Percentiles rank a stretch among this genome's conserved stretches.
Conservation (phyloP, 2,113 vertebrate species). For the Amblyornis subalaris region DNA sequence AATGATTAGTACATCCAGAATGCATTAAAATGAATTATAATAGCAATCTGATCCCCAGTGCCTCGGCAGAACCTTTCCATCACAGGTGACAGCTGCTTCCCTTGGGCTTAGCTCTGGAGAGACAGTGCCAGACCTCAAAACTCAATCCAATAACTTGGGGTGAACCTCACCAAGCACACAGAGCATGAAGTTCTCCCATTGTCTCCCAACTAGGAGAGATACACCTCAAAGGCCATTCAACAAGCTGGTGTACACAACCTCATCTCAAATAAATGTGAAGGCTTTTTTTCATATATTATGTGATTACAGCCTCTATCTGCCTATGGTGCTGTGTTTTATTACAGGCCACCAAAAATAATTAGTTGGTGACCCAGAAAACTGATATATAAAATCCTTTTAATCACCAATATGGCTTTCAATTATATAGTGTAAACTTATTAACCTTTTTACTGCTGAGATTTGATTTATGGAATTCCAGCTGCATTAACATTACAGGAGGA, state of each 20-base stretch:
- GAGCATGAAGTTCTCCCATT: background rate
- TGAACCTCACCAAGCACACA: background rate
- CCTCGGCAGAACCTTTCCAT: conserved; percentile 23
- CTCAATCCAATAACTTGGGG: conserved; percentile 10
- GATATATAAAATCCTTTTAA: conserved; percentile 80
- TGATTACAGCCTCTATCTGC: conserved; percentile 60
- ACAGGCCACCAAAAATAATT: conserved; percentile 78
- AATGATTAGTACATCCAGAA: conserved; percentile 51
- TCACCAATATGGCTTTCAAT: conserved; percentile 82
- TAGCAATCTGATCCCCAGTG: conserved; percentile 30
- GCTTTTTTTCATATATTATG: conserved; percentile 47
- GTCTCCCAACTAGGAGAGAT: background rate
- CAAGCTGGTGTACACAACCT: background rate
- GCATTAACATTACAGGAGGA: conserved; percentile 63
- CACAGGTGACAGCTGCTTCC: conserved; percentile 44
- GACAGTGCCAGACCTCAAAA: conserved; percentile 8
- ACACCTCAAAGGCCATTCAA: conserved; percentile 1
- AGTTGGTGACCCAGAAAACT: conserved; percentile 78
- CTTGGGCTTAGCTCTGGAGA: conserved; percentile 11
- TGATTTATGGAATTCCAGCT: conserved; percentile 75
- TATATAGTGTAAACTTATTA: conserved; percentile 79
- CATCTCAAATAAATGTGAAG: conserved; percentile 13
- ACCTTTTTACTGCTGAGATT: conserved; percentile 79
- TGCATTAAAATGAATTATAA: conserved; percentile 63
- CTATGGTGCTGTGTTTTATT: conserved; percentile 66